Evolutionary conservation across 2,113 vertebrate species (phyloP).

Genomic region (Maccullochella peelii): DNA sequence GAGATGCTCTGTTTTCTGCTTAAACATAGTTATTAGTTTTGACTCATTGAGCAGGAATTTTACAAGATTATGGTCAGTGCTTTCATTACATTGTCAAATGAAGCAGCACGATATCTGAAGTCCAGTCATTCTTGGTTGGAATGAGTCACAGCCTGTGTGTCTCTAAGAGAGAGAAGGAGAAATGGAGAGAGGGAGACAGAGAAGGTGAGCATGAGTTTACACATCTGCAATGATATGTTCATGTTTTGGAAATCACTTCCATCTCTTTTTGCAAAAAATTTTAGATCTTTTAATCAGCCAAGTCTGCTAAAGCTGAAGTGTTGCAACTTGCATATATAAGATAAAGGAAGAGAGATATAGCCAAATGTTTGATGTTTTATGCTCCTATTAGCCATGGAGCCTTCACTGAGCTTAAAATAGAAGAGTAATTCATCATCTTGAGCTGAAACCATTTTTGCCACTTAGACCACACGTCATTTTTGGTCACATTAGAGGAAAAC

Average conservation of each 20-base stretch:
- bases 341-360: constrained; percentile 36
- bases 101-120: constrained; percentile 53
- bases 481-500: constrained; percentile 76
- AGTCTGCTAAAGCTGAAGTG: constrained; percentile 43
- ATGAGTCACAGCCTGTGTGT: constrained; percentile 71
- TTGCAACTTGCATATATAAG: constrained; percentile 28
- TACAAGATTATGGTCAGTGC: constrained; percentile 69
- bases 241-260: constrained; percentile 50
- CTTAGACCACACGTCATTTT: constrained; percentile 73
- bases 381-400: constrained; percentile 45
- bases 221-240: constrained; percentile 30
- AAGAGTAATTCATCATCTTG: constrained; percentile 55
- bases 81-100: constrained; percentile 68
- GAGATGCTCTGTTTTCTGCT: neutral
- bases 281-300: constrained; percentile 47
- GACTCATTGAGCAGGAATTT: constrained; percentile 71
- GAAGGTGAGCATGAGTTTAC: constrained; percentile 36
- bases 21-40: constrained; percentile 10
- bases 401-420: constrained; percentile 64
- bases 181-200: neutral
- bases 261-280: constrained; percentile 65
- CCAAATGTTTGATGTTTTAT: constrained; percentile 56
- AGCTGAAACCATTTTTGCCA: constrained; percentile 66
- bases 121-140: constrained; percentile 69
- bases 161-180: neutral